Base-by-base conservation (phyloP, 2,888 invertebrate genomes). In the Sphaerophoria taeniata region DNA sequence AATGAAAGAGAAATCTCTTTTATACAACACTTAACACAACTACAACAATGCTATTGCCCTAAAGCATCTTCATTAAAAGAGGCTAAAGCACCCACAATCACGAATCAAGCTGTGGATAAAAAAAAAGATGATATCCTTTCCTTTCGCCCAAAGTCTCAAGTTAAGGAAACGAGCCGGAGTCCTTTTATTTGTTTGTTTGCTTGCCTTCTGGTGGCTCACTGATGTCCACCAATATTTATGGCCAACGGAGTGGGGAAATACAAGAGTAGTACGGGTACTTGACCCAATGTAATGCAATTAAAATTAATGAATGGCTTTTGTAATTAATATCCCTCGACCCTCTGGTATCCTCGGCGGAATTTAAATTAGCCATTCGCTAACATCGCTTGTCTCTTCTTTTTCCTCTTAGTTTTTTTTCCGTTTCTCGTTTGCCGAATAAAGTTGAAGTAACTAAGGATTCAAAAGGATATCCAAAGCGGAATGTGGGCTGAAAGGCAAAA, bases 221-320 rank as follows among this genome's bases (percentile, higher is more conserved):
- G 72, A 72, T 77, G 81, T 85, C 77, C 81, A 81, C 85, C 81
- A 81, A 85, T 85, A 85, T 85, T 85, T 85, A 85, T 85, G 72
- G 76, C 80, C 63, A 72, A 75, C 61, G 72, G 83, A 75, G 78
- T 72, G 67, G 49, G 82, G 12, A 24, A 24, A 24, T 2, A 24
- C 24, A 24, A 53, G 53, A 36, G 51, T 51, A 34, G 63, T 31
- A 53, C 58, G 87, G 88, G 87, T 87, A 88, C 83, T 88, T 88
- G 88, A 87, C 88, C 88, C 87, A 87, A 88, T 87, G 87, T 88
- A 88, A 88, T 88, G 88, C 88, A 89, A 89, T 89, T 89, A 89
- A 89, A 88, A 81, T 87, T 89, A 89, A 89, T 89, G 89, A 89
- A 89, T 89, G 88, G 88, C 88, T 88, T 88, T 88, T 88, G 88